phyloP scores from a whole-genome alignment of 53 echinoderm and acorn worm species.

The Holothuria leucospilota region DNA sequence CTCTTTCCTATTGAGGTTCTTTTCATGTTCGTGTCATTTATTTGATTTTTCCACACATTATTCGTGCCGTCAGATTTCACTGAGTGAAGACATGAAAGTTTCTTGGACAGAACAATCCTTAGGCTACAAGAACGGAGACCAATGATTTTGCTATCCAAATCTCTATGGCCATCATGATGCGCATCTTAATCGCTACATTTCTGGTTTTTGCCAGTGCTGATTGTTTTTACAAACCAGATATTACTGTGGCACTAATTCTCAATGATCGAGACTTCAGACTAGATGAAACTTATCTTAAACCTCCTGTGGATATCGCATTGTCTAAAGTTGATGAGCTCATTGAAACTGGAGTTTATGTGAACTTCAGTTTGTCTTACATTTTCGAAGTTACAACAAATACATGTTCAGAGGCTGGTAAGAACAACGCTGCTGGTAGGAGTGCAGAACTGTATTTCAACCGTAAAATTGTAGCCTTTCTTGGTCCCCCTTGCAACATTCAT shows the following conservation, averaged over 20 bases:
- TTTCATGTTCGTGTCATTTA: too few relatives aligned
- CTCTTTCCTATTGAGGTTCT: too few relatives aligned
- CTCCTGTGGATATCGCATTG: background rate
- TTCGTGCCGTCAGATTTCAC: too few relatives aligned
- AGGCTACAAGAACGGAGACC: too few relatives aligned
- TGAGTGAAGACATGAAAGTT: too few relatives aligned
- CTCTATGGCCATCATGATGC: too few relatives aligned
- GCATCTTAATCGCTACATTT: too few relatives aligned
- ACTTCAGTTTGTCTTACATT: background rate
- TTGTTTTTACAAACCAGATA: background rate
- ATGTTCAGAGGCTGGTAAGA: background rate
- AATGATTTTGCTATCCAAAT: too few relatives aligned
- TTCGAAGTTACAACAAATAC: background rate
- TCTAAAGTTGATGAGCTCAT: background rate
- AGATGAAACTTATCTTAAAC: background rate
- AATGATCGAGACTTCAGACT: background rate
- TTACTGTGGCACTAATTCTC: background rate
- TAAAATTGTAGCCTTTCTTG: constrained; percentile 54
- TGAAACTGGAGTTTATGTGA: background rate
- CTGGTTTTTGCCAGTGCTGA: too few relatives aligned
- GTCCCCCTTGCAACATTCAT: constrained; percentile 51
- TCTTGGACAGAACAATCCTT: too few relatives aligned
- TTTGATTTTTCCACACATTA: too few relatives aligned
- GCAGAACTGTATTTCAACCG: background rate
- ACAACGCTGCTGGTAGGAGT: constrained; percentile 40